Conservation (phyloP, 2,888 invertebrate genomes). For the Heliconius erato region DNA sequence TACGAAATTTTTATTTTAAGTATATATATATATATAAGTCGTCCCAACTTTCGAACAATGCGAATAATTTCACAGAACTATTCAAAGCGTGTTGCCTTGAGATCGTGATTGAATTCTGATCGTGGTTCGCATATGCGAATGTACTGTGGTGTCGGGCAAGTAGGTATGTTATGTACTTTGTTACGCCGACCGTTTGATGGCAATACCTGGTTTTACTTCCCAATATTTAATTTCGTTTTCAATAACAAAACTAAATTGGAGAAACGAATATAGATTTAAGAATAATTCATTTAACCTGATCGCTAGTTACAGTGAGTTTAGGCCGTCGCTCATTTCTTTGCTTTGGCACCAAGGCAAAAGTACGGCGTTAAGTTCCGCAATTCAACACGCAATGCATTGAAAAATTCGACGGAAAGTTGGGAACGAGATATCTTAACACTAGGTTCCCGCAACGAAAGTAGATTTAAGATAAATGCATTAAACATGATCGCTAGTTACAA, state of each 20-base stretch:
- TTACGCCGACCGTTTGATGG: slow-evolving; percentile 42
- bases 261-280: background rate
- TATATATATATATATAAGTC: slow-evolving; percentile 42
- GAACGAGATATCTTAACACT: no score
- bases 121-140: slow-evolving; percentile 53
- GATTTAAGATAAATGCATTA: background rate
- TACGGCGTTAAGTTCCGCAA: no score
- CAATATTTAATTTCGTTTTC: slow-evolving; percentile 45
- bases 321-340: no score
- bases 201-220: slow-evolving; percentile 39
- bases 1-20: slow-evolving; percentile 47
- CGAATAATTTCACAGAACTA: slow-evolving; percentile 48
- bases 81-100: slow-evolving; percentile 55
- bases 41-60: slow-evolving; percentile 52
- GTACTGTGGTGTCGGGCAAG: slow-evolving; percentile 40
- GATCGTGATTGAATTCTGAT: slow-evolving; percentile 54
- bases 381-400: no score
- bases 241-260: slow-evolving; percentile 10
- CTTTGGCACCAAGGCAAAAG: no score
- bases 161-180: slow-evolving; percentile 31
- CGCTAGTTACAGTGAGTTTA: slow-evolving; percentile 37
- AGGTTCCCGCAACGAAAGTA: no score
- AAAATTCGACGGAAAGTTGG: no score
- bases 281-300: background rate
- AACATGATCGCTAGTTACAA: slow-evolving; percentile 29